These are phyloP conservation scores for Zaprionus tsacasi DNA, from an alignment of 1,140 invertebrate genomes.

Conservation along the genomic window DNA sequence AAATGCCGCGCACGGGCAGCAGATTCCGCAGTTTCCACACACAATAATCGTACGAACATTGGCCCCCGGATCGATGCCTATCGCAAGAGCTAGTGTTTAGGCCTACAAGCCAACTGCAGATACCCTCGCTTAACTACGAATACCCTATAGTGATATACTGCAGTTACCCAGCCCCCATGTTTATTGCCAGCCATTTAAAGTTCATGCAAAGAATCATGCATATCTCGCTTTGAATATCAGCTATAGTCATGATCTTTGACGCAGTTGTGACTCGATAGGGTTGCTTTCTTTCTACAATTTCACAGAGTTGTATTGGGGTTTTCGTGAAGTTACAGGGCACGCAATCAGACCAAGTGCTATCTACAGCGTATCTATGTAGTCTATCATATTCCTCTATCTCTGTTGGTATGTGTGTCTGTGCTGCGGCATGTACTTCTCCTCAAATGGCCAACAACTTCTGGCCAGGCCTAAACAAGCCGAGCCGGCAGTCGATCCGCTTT, in stretches of 20 bases:
- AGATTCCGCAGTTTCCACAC: conserved; percentile 45
- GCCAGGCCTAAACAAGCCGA: background rate
- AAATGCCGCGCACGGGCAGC: conserved; percentile 63
- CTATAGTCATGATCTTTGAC: background rate
- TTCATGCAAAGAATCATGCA: background rate
- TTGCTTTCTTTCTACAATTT: background rate
- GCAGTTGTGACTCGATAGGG: background rate
- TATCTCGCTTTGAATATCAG: background rate
- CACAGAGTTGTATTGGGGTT: background rate
- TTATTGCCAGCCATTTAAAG: no score
- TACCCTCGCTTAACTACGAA: background rate
- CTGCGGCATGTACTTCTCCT: conserved; percentile 37
- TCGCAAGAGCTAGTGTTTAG: conserved; percentile 9
- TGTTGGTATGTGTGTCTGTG: conserved; percentile 6
- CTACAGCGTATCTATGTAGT: background rate
- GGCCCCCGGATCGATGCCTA: conserved; percentile 44
- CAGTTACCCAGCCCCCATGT: no score
- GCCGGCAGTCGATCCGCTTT: conserved; percentile 55
- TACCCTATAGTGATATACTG: background rate
- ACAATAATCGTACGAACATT: conserved; percentile 42
- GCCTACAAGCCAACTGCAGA: background rate
- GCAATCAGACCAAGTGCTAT: background rate
- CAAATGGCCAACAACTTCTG: conserved; percentile 71
- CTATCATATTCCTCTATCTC: background rate
- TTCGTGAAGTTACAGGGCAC: background rate